Conservation (phyloP, 2,888 invertebrate genomes). For the Sesia bembeciformis region DNA sequence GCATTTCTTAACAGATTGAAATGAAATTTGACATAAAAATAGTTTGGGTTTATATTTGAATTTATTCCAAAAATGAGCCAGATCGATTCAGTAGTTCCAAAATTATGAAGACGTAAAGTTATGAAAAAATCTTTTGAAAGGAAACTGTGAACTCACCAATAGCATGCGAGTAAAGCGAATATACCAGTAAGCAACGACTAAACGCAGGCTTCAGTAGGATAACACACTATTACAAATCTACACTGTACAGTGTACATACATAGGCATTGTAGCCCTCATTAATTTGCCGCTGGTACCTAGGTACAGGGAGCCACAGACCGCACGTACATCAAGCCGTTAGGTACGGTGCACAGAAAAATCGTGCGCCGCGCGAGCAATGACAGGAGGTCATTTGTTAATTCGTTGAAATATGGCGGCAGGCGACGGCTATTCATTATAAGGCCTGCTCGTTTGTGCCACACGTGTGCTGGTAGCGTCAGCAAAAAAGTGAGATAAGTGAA, state of each 20-base stretch:
- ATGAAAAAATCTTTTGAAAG: no score
- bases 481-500: slow-evolving; percentile 7
- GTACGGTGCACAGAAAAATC: slow-evolving; percentile 71
- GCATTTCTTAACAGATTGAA: no score
- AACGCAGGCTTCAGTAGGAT: no score
- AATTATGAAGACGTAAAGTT: no score
- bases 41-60: no score
- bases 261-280: slow-evolving; percentile 29
- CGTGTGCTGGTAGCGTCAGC: slow-evolving; percentile 51
- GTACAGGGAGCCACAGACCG: slow-evolving; percentile 36
- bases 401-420: slow-evolving; percentile 68
- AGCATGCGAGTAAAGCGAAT: no score
- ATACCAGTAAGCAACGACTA: no score
- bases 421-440: slow-evolving; percentile 71
- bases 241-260: background rate
- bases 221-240: no score
- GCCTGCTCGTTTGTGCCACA: slow-evolving; percentile 67
- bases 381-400: slow-evolving; percentile 71
- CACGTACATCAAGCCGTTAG: slow-evolving; percentile 60
- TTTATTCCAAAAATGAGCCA: no score
- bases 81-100: no score
- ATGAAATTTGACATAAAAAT: no score
- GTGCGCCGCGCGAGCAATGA: slow-evolving; percentile 58
- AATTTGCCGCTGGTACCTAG: slow-evolving; percentile 20
- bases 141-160: no score